These are phyloP conservation scores for Styela plicata DNA, from an alignment of 23 tunicate species.

Conservation along the genomic window DNA sequence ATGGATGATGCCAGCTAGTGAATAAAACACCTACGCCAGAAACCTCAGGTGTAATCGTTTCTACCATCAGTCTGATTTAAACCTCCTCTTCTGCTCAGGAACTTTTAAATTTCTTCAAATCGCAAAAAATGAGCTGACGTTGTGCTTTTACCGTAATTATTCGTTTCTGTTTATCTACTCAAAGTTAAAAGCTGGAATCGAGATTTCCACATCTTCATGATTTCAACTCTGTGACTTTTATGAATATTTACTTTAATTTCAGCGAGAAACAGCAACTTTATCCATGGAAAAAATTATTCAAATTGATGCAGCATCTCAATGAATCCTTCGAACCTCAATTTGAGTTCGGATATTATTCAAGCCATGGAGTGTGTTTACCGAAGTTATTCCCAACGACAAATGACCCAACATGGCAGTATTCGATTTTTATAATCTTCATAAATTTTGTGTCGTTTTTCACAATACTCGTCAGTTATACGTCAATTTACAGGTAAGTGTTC, in stretches of 20 bases:
- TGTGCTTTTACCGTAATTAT: too few relatives aligned
- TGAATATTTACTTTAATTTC: background rate
- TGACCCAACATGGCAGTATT: constrained; percentile 11
- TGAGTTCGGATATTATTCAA: background rate
- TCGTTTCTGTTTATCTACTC: too few relatives aligned
- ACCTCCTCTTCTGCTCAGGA: too few relatives aligned
- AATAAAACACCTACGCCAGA: too few relatives aligned
- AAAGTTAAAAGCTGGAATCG: too few relatives aligned
- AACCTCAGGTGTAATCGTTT: too few relatives aligned
- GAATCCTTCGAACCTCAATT: background rate
- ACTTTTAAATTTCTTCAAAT: too few relatives aligned
- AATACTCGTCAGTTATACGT: background rate
- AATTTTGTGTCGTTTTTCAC: background rate
- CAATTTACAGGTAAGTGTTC: background rate
- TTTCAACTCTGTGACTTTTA: background rate
- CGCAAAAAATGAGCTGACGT: too few relatives aligned
- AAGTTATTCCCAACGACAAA: background rate
- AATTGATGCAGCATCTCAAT: background rate
- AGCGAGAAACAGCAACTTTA: background rate
- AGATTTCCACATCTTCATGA: background rate
- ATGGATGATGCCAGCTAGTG: too few relatives aligned
- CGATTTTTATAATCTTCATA: background rate
- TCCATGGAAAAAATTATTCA: background rate
- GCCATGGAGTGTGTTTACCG: constrained; percentile 4
- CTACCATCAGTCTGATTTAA: too few relatives aligned